Evolutionary conservation across 2,113 vertebrate species (phyloP).

Genomic region (Clarias gariepinus): DNA sequence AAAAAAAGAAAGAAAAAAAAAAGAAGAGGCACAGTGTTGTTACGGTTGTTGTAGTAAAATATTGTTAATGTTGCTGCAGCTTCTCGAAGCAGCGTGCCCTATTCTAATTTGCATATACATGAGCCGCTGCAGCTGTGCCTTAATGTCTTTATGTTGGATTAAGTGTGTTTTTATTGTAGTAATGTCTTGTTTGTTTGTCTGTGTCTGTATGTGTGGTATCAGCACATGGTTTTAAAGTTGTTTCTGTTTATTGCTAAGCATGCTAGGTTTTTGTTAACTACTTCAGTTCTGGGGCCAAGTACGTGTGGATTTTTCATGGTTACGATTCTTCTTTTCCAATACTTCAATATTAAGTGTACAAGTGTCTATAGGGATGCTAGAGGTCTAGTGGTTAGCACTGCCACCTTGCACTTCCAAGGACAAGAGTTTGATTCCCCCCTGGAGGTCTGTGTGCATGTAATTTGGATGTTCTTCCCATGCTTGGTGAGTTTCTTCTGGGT

Average conservation of each 20-base stretch:
- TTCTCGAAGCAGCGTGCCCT: background rate
- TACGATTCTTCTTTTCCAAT: background rate
- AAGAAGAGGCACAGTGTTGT: background rate
- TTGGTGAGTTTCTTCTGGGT: too few relatives aligned
- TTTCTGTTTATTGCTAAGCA: background rate
- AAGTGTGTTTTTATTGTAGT: background rate
- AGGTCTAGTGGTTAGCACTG: too few relatives aligned
- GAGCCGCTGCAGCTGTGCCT: background rate
- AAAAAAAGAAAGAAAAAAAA: background rate
- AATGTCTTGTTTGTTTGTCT: background rate
- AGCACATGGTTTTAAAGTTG: background rate
- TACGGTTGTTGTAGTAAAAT: background rate
- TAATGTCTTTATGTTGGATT: background rate
- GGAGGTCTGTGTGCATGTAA: too few relatives aligned
- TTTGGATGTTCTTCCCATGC: too few relatives aligned
- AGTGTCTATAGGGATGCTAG: background rate
- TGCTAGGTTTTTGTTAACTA: background rate
- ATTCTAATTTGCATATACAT: background rate
- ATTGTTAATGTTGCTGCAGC: background rate
- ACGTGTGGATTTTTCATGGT: background rate
- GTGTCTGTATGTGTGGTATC: background rate
- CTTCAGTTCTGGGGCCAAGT: background rate
- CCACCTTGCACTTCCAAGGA: too few relatives aligned
- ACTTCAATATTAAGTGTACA: background rate
- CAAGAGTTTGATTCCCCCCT: too few relatives aligned